Percentiles rank a stretch among this genome's conserved stretches.
Conservation (phyloP, 2,797 vertebrate genomes). For the Hemitrygon akajei region DNA sequence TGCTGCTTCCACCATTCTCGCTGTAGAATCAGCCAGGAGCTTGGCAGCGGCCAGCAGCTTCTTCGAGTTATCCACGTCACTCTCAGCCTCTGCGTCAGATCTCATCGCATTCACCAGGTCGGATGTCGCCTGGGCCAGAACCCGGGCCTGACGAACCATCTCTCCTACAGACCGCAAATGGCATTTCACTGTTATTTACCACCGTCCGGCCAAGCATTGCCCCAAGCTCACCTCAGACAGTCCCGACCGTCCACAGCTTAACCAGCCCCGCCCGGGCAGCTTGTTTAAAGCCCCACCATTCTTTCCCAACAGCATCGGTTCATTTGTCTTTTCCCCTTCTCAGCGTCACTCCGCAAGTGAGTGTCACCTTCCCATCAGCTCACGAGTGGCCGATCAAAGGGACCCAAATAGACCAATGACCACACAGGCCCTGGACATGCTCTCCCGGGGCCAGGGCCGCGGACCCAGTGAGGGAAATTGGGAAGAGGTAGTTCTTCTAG, state of each 20-base stretch:
- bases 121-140: slow-evolving; percentile 90
- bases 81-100: slow-evolving; percentile 90
- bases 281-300: neutral
- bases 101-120: slow-evolving; percentile 96
- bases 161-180: slow-evolving; percentile 64
- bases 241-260: too few species aligned
- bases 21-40: slow-evolving; percentile 91
- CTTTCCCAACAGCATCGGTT: neutral
- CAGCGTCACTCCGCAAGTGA: neutral
- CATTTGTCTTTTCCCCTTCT: neutral
- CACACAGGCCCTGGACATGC: too few species aligned
- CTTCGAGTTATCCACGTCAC: slow-evolving; percentile 95
- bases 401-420: too few species aligned
- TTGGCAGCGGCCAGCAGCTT: slow-evolving; percentile 94
- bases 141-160: slow-evolving; percentile 96
- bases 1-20: slow-evolving; percentile 96
- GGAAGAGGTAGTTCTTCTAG: too few species aligned
- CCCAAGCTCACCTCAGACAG: too few species aligned
- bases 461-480: too few species aligned
- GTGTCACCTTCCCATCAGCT: neutral
- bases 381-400: neutral
- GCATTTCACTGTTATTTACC: neutral
- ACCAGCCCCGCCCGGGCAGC: too few species aligned
- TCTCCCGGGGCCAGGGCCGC: too few species aligned
- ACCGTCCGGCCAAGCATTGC: neutral